Base-by-base conservation (phyloP, 2,888 invertebrate species). In the Julus scanicus region DNA sequence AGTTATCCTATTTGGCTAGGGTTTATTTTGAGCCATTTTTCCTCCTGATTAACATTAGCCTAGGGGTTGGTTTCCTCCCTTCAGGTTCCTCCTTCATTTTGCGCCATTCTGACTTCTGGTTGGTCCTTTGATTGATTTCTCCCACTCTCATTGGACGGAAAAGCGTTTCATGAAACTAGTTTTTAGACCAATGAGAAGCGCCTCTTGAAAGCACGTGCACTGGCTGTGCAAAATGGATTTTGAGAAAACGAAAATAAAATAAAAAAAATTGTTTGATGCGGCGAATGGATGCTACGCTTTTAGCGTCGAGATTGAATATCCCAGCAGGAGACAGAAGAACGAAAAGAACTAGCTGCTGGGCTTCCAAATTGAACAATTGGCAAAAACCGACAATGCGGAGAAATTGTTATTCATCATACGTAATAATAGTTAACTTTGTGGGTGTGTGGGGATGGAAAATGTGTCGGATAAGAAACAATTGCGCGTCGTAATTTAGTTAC, bases 271-370 rank as follows among this genome's bases (percentile, higher is more conserved):
- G 80, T 29, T 80, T 29, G 29, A 29, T 29, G 29, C 29, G 80
- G 80, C 20, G 37, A 80, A 13, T 80, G 80, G 20, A 80, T 80
- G 80, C 13, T 37, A 20, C 80, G 71, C 29, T 71, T 71, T 71
- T 71, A 71, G 71, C 71, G 71, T 71, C 29, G 37, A 80, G 80
- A 80, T 80, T 80, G 80, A 80, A 80, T 80, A 80, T 80, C 80
- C 37, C 80, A 29, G 80, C 37, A 8, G 80, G 80, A 37, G 80
- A 13, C 37, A 80, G 80, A 80, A 15, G 37, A 80, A 20, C 37
- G 2, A 80, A 80, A 80, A 80, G 6, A 80, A 80, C 80, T 37
- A 20, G 2, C 80, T 80, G 80, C 13, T 80, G 29, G 80, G 37
- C 37, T 29, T 37, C 80, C 80, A 80, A 80, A 80, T 37, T 80